Evolutionary conservation across 2,113 vertebrate species (phyloP).

Genomic region (Zosterops japonicus): DNA sequence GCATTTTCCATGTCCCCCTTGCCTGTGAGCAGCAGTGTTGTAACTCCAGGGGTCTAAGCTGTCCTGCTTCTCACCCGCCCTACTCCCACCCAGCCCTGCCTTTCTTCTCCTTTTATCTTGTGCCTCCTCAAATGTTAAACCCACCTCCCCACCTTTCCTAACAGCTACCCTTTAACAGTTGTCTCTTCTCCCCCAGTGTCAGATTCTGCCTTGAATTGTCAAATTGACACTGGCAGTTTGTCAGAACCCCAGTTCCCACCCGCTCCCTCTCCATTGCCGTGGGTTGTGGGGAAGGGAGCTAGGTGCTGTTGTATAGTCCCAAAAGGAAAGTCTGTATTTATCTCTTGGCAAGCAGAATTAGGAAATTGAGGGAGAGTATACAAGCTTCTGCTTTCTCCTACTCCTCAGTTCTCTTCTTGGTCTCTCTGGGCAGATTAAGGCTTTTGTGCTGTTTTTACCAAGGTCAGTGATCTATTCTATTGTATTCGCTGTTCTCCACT

Average conservation of each 20-base stretch:
- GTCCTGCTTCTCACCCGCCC: accelerated
- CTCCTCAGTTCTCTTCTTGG: not conserved
- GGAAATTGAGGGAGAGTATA: not conserved
- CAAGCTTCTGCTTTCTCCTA: not conserved
- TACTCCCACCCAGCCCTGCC: not conserved
- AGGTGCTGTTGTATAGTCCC: not conserved
- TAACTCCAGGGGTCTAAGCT: not conserved
- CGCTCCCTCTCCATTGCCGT: not conserved
- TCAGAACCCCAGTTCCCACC: not conserved
- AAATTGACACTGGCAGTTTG: not conserved
- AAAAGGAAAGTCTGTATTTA: not conserved
- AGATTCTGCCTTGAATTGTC: not conserved
- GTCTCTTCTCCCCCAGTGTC: not conserved
- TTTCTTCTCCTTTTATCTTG: not conserved
- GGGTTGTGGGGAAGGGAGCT: not conserved
- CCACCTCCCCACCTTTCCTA: not conserved
- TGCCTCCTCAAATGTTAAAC: not conserved
- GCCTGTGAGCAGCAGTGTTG: not conserved
- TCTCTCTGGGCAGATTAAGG: conserved; percentile 40
- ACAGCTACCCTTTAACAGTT: not conserved
- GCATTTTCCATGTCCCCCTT: not conserved
- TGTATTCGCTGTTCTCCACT: conserved; percentile 10
- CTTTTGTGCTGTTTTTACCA: conserved; percentile 44
- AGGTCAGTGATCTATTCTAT: conserved; percentile 37
- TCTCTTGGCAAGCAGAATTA: not conserved